Conservation (phyloP, 2,888 invertebrate species). For the Thereva nobilitata region DNA sequence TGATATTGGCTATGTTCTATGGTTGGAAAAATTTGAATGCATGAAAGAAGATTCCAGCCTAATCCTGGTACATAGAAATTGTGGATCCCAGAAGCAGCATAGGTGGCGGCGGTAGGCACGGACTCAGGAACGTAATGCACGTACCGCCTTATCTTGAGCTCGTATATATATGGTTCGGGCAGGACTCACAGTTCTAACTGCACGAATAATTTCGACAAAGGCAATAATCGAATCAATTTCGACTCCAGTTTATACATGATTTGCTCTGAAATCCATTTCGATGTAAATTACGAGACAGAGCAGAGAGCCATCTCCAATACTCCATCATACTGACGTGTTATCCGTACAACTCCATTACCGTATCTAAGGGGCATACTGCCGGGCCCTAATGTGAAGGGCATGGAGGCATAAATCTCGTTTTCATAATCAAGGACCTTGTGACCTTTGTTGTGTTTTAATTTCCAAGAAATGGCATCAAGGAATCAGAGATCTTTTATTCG, state of each 20-base stretch:
- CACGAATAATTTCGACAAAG: slow-evolving; percentile 32
- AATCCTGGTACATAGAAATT: too few relatives aligned
- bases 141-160: too few relatives aligned
- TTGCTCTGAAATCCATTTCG: slow-evolving; percentile 32
- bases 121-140: too few relatives aligned
- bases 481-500: not conserved
- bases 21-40: too few relatives aligned
- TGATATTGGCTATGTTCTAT: too few relatives aligned
- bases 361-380: slow-evolving; percentile 14
- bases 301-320: slow-evolving; percentile 1
- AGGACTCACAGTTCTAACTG: slow-evolving; percentile 8
- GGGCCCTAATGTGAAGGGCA: slow-evolving; percentile 1
- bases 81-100: too few relatives aligned
- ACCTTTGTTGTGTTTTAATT: not conserved
- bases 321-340: slow-evolving; percentile 1
- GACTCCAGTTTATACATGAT: slow-evolving; percentile 32
- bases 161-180: too few relatives aligned
- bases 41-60: too few relatives aligned
- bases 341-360: not conserved
- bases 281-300: slow-evolving; percentile 35
- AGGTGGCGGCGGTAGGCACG: too few relatives aligned
- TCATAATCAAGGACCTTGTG: slow-evolving; percentile 13
- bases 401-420: slow-evolving; percentile 9
- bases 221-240: slow-evolving; percentile 32
- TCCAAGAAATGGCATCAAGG: slow-evolving; percentile 8